These are phyloP conservation scores for Pygocentrus nattereri DNA, from an alignment of 2,797 vertebrate species.

Conservation along the genomic window DNA sequence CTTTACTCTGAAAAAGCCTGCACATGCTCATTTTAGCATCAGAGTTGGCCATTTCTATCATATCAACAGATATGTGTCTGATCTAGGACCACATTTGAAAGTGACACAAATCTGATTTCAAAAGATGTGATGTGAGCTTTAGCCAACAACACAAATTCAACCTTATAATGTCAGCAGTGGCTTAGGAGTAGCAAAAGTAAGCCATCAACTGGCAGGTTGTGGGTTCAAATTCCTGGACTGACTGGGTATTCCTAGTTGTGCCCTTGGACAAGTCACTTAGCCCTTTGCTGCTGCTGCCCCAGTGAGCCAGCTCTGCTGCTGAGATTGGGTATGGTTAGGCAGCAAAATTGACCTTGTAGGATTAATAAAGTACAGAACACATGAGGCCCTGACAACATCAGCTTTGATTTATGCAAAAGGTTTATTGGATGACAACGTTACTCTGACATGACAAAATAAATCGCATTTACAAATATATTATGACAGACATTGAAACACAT, in stretches of 20 bases:
- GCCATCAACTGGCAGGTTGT: no score
- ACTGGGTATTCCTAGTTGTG: no score
- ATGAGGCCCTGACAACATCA: conserved; percentile 61
- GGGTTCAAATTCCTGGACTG: no score
- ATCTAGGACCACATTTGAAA: neutral
- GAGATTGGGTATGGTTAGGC: no score
- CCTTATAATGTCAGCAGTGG: no score
- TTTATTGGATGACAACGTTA: conserved; percentile 80
- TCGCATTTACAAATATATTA: conserved; percentile 80
- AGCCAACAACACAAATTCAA: neutral
- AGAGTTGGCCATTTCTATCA: neutral
- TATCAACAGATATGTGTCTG: no score
- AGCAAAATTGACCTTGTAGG: no score
- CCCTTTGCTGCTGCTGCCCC: no score
- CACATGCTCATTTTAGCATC: neutral
- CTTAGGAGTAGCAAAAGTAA: no score
- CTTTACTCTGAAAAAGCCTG: conserved; percentile 64
- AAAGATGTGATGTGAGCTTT: neutral
- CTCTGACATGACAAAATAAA: conserved; percentile 81
- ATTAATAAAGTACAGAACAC: conserved; percentile 40
- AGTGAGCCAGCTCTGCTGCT: no score
- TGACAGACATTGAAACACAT: conserved; percentile 69
- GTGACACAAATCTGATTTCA: neutral
- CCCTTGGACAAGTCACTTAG: no score
- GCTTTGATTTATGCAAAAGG: conserved; percentile 73